These are phyloP conservation scores for Bursaphelenchus okinawaensis DNA, from an alignment of 2,888 invertebrate species.

Conservation along the genomic window DNA sequence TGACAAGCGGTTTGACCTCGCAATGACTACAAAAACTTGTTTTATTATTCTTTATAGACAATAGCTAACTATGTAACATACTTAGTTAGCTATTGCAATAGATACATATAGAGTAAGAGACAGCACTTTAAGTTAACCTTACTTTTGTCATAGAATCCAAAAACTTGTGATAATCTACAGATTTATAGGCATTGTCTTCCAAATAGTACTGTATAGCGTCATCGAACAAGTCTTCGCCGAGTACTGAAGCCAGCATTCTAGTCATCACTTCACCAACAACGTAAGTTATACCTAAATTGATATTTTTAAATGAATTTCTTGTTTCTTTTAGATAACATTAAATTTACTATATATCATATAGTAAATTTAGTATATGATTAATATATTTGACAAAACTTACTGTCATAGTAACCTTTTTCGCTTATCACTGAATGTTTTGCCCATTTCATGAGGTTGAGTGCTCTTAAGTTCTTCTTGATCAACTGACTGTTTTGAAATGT, in stretches of 20 bases:
- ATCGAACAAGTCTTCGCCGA: neutral
- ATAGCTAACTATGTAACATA: neutral
- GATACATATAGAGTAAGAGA: too few species aligned
- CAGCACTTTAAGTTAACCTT: neutral
- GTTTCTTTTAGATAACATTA: too few species aligned
- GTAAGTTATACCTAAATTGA: neutral
- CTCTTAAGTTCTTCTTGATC: neutral
- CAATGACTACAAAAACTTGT: neutral
- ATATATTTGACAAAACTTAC: neutral
- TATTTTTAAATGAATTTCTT: too few species aligned
- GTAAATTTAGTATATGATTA: neutral
- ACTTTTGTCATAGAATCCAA: neutral
- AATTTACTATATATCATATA: too few species aligned
- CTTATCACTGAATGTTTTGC: neutral
- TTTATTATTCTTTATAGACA: too few species aligned
- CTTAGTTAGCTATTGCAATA: too few species aligned
- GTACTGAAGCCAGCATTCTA: neutral
- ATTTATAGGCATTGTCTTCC: neutral
- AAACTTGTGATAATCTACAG: neutral
- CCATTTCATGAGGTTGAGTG: neutral
- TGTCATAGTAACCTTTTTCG: neutral
- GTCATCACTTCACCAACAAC: neutral
- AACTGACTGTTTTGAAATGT: neutral
- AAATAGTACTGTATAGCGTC: neutral
- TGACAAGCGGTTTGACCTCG: neutral